These are phyloP conservation scores for Labrus mixtus DNA, from an alignment of 2,113 vertebrate species.

Conservation along the genomic window DNA sequence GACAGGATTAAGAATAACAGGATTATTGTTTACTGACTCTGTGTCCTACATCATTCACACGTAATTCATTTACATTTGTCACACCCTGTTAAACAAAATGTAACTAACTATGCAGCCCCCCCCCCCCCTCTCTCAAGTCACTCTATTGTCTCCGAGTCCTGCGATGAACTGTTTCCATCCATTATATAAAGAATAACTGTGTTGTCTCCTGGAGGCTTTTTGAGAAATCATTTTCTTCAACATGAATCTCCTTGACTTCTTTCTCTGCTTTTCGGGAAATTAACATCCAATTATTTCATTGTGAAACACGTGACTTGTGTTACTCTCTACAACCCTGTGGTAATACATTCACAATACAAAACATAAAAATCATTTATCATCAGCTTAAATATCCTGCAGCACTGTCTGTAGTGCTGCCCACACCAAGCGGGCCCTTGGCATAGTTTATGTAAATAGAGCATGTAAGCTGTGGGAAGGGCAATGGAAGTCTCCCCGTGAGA, in stretches of 20 bases:
- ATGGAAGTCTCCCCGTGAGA: constrained; percentile 32
- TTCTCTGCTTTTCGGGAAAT: neutral
- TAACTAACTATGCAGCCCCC: neutral
- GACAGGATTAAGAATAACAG: constrained; percentile 32
- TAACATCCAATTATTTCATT: constrained; percentile 40
- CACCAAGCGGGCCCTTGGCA: constrained; percentile 37
- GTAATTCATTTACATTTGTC: constrained; percentile 27
- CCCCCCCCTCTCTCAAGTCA: no score
- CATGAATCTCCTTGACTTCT: neutral
- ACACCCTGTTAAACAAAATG: constrained; percentile 22
- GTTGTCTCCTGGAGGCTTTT: neutral
- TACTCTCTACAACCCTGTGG: constrained; percentile 38
- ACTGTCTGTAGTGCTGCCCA: constrained; percentile 26
- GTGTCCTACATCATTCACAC: constrained; percentile 1
- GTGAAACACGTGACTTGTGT: constrained; percentile 50
- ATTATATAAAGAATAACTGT: neutral
- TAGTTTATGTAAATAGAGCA: constrained; percentile 61
- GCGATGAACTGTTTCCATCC: no score
- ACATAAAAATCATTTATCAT: constrained; percentile 58
- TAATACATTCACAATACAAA: constrained; percentile 54
- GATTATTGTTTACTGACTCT: constrained; percentile 28
- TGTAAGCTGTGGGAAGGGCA: constrained; percentile 41
- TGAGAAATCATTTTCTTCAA: neutral
- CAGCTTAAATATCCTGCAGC: constrained; percentile 10
- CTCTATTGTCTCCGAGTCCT: no score